phyloP scores from a whole-genome alignment of 2,797 vertebrate genomes.

The Carapus acus region DNA sequence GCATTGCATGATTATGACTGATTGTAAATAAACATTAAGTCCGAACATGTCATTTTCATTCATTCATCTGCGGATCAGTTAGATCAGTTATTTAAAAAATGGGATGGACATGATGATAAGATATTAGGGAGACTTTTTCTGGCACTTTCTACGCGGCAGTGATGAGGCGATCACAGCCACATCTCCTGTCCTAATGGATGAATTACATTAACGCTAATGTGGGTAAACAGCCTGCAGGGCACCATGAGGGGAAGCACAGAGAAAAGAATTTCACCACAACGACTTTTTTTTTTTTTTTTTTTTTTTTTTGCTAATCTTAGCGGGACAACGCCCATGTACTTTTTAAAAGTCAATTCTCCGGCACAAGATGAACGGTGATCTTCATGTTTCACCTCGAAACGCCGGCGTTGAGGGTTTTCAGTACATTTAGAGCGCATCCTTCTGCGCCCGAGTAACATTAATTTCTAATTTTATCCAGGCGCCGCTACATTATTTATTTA shows the following conservation, averaged over 20 bases:
- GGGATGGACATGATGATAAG: background rate
- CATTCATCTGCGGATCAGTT: too few relatives aligned
- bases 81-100: too few relatives aligned
- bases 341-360: slow-evolving; percentile 24
- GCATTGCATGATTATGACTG: too few relatives aligned
- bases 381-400: background rate
- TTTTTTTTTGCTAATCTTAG: too few relatives aligned
- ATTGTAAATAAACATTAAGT: too few relatives aligned
- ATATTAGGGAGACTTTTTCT: background rate
- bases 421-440: too few relatives aligned
- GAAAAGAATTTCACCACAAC: slow-evolving; percentile 54
- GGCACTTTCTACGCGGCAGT: background rate
- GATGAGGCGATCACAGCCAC: background rate
- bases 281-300: slow-evolving; percentile 38
- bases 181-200: slow-evolving; percentile 4
- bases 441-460: fast-evolving
- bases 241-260: too few relatives aligned
- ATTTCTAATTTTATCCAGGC: fast-evolving
- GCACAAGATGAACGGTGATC: background rate
- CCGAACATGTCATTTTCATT: too few relatives aligned
- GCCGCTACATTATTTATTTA: fast-evolving
- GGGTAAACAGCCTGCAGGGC: slow-evolving; percentile 14
- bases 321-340: slow-evolving; percentile 60
- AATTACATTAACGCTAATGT: slow-evolving; percentile 43
- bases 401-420: too few relatives aligned